phyloP scores from a whole-genome alignment of 2,797 vertebrate genomes.

The Oceanodroma leucorhoa region DNA sequence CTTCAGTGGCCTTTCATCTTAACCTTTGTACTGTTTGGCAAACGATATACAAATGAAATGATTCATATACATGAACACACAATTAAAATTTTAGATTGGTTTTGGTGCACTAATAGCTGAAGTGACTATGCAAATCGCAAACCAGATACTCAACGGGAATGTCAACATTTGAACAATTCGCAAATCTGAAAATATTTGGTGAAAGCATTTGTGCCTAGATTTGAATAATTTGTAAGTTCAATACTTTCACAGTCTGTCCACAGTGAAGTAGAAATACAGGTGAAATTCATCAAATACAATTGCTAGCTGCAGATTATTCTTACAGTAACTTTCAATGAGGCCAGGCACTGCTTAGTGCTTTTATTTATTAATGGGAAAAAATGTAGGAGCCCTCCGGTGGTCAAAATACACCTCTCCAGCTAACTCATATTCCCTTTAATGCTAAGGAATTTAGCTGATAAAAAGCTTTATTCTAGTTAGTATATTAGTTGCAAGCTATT shows the following conservation, averaged over 20 bases:
- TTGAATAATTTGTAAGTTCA: neutral
- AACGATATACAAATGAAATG: neutral
- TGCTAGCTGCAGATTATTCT: neutral
- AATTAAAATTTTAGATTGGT: neutral
- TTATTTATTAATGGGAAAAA: neutral
- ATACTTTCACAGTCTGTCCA: neutral
- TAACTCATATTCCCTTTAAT: neutral
- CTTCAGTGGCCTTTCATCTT: neutral
- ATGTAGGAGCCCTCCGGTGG: neutral
- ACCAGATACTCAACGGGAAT: neutral
- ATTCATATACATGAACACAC: neutral
- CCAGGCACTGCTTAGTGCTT: neutral
- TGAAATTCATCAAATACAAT: neutral
- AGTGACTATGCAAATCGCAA: neutral
- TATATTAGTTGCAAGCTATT: neutral
- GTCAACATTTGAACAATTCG: neutral
- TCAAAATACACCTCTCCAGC: neutral
- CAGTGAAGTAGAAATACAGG: neutral
- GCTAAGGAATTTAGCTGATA: neutral
- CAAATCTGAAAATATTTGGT: neutral
- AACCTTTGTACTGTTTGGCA: neutral
- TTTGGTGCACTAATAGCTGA: neutral
- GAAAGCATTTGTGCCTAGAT: neutral
- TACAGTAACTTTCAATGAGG: neutral
- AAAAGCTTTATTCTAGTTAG: neutral